Percentiles rank a stretch among this genome's conserved stretches.
Evolutionary conservation across 2,797 vertebrate species (phyloP).

Genomic region (Manis javanica): DNA sequence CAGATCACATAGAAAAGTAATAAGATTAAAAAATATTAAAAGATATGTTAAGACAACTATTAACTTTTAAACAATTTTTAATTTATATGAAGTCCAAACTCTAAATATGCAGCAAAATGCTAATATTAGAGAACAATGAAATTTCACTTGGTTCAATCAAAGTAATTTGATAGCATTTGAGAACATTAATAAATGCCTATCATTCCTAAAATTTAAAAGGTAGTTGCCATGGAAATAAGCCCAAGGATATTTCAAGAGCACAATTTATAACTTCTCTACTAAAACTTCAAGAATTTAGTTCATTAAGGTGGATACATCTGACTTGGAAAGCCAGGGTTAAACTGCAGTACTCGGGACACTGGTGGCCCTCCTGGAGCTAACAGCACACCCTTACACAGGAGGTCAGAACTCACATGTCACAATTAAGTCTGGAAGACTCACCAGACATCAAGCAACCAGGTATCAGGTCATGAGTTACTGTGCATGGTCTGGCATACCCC

Average conservation of each 20-base stretch:
- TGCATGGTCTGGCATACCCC: slow-evolving; percentile 79
- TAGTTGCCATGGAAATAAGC: slow-evolving; percentile 28
- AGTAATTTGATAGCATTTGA: background rate
- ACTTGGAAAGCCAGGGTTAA: slow-evolving; percentile 61
- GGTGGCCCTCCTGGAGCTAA: slow-evolving; percentile 69
- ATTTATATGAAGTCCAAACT: background rate
- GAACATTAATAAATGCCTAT: background rate
- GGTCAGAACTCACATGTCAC: slow-evolving; percentile 83
- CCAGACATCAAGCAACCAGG: slow-evolving; percentile 74
- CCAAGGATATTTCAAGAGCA: slow-evolving; percentile 2
- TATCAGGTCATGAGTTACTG: slow-evolving; percentile 87
- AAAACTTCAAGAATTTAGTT: slow-evolving; percentile 39
- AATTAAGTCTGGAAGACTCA: slow-evolving; percentile 78
- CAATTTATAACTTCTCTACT: background rate
- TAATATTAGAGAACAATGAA: background rate
- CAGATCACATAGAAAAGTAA: background rate
- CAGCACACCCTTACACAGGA: slow-evolving; percentile 63
- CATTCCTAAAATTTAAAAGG: background rate
- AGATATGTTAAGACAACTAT: background rate
- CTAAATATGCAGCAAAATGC: background rate
- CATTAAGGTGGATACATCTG: background rate
- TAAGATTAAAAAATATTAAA: background rate
- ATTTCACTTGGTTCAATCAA: background rate
- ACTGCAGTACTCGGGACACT: slow-evolving; percentile 55
- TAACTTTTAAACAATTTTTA: background rate